These are phyloP conservation scores for Andrena marginata DNA, from an alignment of 2,888 invertebrate genomes.

Conservation along the genomic window DNA sequence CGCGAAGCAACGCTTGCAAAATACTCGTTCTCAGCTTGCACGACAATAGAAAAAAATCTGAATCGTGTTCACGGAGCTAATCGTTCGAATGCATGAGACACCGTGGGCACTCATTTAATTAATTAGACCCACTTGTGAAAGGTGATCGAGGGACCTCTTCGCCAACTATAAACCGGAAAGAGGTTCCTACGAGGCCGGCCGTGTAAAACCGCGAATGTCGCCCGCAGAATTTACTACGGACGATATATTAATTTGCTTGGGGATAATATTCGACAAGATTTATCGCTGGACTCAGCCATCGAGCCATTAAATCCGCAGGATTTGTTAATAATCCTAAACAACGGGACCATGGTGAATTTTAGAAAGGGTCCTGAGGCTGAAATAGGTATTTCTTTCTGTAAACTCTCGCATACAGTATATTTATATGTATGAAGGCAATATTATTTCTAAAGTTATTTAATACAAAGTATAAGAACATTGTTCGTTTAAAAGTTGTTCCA, in stretches of 20 bases:
- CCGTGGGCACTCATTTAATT: slow-evolving; percentile 29
- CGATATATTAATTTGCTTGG: slow-evolving; percentile 53
- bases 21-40: neutral
- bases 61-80: slow-evolving; percentile 18
- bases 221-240: slow-evolving; percentile 51
- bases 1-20: too few species aligned
- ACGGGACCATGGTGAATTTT: slow-evolving; percentile 8
- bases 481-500: too few species aligned
- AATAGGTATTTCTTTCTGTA: neutral
- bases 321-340: slow-evolving; percentile 40
- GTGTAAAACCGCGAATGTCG: slow-evolving; percentile 38
- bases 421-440: too few species aligned
- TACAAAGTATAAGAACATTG: too few species aligned
- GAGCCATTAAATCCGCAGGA: slow-evolving; percentile 38
- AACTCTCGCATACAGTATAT: too few species aligned
- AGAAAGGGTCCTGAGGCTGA: neutral
- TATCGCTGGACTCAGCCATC: slow-evolving; percentile 30
- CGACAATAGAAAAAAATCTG: neutral
- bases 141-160: slow-evolving; percentile 19
- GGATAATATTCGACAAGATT: slow-evolving; percentile 45
- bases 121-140: slow-evolving; percentile 39
- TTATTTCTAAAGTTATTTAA: too few species aligned
- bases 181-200: slow-evolving; percentile 15
- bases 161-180: slow-evolving; percentile 47
- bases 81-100: slow-evolving; percentile 37